Evolutionary conservation across 2,113 vertebrate species (phyloP).

Genomic region (Tachuris rubrigastra): DNA sequence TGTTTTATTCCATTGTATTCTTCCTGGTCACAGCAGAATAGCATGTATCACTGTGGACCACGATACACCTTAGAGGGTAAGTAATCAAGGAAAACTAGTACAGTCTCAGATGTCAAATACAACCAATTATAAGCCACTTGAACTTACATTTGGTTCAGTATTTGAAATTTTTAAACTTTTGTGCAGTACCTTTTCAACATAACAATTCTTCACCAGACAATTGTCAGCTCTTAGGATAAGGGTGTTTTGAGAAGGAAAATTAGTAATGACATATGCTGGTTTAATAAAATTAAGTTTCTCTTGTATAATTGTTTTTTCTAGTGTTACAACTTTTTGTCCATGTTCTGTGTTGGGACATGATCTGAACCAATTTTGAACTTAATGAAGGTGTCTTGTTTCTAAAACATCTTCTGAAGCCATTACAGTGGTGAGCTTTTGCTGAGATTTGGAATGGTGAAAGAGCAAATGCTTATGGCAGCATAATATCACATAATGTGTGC

Average conservation of each 20-base stretch:
- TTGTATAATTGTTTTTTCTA: neutral
- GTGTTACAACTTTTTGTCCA: neutral
- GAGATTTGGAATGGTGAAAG: neutral
- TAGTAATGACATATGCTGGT: neutral
- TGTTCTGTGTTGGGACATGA: fast-evolving
- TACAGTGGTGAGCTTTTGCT: neutral
- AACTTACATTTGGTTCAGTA: neutral
- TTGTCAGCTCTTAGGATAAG: neutral
- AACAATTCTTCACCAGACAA: neutral
- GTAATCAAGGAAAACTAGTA: neutral
- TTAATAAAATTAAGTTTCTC: neutral
- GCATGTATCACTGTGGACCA: neutral
- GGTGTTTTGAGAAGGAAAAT: neutral
- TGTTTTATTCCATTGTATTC: neutral
- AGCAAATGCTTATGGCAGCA: neutral
- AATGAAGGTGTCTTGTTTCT: neutral
- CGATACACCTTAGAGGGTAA: neutral
- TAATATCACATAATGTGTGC: neutral
- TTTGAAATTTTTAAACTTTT: neutral
- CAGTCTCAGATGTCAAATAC: neutral
- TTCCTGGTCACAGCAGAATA: neutral
- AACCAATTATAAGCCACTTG: neutral
- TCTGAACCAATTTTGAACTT: neutral
- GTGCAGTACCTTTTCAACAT: neutral
- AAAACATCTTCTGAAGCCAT: neutral